These are phyloP conservation scores for Enteromius viviparus DNA, from an alignment of 2,797 vertebrate species.

Conservation along the genomic window DNA sequence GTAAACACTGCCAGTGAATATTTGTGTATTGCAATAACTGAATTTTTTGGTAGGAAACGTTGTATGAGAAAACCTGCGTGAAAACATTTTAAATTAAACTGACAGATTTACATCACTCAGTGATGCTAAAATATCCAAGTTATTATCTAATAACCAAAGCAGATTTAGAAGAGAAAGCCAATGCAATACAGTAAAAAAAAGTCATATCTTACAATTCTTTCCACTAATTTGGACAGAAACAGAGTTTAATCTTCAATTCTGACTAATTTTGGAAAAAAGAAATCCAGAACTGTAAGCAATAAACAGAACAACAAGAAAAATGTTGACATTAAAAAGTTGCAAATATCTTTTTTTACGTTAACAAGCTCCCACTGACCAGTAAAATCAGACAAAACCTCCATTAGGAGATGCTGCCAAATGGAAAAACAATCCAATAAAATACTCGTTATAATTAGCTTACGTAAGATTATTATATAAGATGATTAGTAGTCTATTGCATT, in stretches of 20 bases:
- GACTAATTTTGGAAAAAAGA: background rate
- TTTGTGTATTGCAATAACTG: background rate
- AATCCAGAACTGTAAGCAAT: background rate
- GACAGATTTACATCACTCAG: background rate
- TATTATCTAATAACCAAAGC: background rate
- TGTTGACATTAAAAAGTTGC: background rate
- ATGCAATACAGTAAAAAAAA: background rate
- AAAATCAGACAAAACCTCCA: background rate
- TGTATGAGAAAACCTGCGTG: background rate
- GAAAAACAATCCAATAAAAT: background rate
- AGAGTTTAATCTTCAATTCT: background rate
- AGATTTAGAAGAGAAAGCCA: background rate
- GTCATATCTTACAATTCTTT: background rate
- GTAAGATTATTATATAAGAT: background rate
- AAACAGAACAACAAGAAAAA: background rate
- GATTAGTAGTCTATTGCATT: background rate
- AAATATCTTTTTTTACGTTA: background rate
- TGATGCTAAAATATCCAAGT: slow-evolving; percentile 2
- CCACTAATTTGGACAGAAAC: background rate
- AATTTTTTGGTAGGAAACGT: background rate
- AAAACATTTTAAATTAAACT: background rate
- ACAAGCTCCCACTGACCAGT: background rate
- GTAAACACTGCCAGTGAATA: slow-evolving; percentile 15
- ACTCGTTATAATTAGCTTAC: background rate
- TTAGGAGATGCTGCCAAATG: background rate